Evolutionary conservation across 1,140 invertebrate species (phyloP).

Genomic region (Brachionus sp.): DNA sequence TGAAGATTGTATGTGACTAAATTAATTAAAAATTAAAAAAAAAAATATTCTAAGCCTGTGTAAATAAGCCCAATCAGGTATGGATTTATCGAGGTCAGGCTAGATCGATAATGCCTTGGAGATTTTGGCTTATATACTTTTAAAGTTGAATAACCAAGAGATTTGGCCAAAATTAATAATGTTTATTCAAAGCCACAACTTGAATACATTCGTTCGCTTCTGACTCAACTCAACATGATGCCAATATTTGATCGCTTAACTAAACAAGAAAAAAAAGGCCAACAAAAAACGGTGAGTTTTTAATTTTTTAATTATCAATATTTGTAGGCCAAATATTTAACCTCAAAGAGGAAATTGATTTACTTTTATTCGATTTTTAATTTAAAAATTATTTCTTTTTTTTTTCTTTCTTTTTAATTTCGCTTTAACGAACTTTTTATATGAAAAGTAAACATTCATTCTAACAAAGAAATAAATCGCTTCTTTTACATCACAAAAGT

Average conservation of each 20-base stretch:
- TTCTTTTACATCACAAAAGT: conserved; percentile 37
- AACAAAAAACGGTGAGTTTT: conserved; percentile 10
- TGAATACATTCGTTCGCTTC: neutral
- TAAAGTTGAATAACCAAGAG: conserved; percentile 25
- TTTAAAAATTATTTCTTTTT: neutral
- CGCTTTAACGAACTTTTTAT: neutral
- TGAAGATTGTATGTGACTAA: neutral
- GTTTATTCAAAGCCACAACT: conserved; percentile 4
- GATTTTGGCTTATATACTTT: neutral
- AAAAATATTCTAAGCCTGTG: neutral
- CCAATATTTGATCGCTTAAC: conserved; percentile 14
- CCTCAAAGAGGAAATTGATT: conserved; percentile 20
- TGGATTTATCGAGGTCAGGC: neutral
- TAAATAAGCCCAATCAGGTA: conserved; percentile 1
- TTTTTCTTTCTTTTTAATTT: neutral
- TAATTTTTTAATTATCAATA: conserved; percentile 2
- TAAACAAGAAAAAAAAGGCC: conserved; percentile 4
- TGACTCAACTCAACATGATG: conserved; percentile 21
- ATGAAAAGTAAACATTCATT: conserved; percentile 31
- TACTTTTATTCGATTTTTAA: neutral
- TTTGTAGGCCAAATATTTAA: conserved; percentile 18
- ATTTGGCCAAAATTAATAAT: neutral
- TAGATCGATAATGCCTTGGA: neutral
- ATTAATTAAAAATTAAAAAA: neutral
- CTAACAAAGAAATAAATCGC: neutral